Conservation (phyloP, 2,888 invertebrate genomes). For the Ormyrus rosae region DNA sequence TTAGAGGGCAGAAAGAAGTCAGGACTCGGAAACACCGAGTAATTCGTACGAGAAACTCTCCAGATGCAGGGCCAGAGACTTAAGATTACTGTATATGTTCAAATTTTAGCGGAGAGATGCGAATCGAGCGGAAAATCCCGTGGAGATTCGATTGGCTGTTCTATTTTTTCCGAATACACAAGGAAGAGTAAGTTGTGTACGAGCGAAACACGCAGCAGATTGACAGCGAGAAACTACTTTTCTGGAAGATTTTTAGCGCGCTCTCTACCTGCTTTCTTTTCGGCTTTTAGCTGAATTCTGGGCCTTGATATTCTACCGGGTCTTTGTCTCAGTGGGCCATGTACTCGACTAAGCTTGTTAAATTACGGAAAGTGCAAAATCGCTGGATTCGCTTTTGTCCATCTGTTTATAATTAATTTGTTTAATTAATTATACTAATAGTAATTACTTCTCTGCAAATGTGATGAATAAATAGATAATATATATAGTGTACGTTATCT, state of each 20-base stretch:
- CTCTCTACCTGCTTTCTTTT: slow-evolving; percentile 26
- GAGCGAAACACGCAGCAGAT: neutral
- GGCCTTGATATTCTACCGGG: no score
- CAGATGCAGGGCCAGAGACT: slow-evolving; percentile 67
- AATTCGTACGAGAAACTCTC: slow-evolving; percentile 60
- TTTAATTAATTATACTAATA: no score
- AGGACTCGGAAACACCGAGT: no score
- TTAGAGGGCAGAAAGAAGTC: no score
- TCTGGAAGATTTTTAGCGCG: slow-evolving; percentile 52
- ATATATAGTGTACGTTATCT: no score
- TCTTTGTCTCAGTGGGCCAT: neutral
- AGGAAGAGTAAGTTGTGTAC: slow-evolving; percentile 19
- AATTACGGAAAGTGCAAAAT: neutral
- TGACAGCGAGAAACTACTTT: slow-evolving; percentile 52
- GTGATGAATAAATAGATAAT: no score
- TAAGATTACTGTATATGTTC: slow-evolving; percentile 68
- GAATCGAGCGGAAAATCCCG: slow-evolving; percentile 67
- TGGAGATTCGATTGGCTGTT: slow-evolving; percentile 64
- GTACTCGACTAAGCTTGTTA: slow-evolving; percentile 35
- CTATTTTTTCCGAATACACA: slow-evolving; percentile 65
- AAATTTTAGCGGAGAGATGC: slow-evolving; percentile 51
- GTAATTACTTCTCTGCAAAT: no score
- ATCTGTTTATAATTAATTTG: no score
- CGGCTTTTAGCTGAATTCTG: neutral
- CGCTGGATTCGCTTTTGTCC: no score